Base-by-base conservation (phyloP, 2,888 invertebrate genomes). In the Caradrina clavipalpis region DNA sequence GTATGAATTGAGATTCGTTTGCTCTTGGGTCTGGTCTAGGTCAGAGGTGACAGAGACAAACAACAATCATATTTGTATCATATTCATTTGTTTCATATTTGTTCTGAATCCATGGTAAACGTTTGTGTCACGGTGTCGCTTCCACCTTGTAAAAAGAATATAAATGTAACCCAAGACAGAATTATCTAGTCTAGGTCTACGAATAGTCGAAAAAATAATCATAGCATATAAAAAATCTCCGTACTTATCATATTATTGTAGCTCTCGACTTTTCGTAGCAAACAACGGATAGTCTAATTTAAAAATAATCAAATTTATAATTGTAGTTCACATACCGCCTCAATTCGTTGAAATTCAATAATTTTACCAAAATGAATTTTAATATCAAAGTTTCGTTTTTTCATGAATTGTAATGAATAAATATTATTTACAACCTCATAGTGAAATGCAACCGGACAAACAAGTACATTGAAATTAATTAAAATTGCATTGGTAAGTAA, bases 341-440 rank as follows among this genome's bases (percentile, higher is more conserved):
- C 51, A 53, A 53, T 54, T 58, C 11, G 26, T 57, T 15, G 60
- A 57, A 54, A 51, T 54, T 76, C 65, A 49, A 49, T 39, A 31
- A 53, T 60, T 60, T 54, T n/a, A 56, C 31, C 31, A 6, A 47
- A 5, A 7, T 59, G 19, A 50, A 55, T 54, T 39, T 55, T 56
- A 47, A 59, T 26, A 60, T 65, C 49, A 62, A 61, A 35, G 17
- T 55, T 65, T 66, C 26, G n/a, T 68, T 8, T 61, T 51, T 68
- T 39, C n/a, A 49, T 55, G 17, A 31, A 42, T 31, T 47, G 0
- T 45, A 58, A 51, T 22, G 6, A 58, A 66, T 73, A 58, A 42
- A 4, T 45, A 45, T 35, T 63, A 79, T 78, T 70, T 78, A 78
- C 79, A 78, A 66, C 53, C 26, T 69, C 59, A 74, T 66, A 65